A percentile compares a stretch with the other conserved stretches of the same genome.
phyloP scores from a whole-genome alignment of 1,140 invertebrate genomes.

The Aleiodes sp. region DNA sequence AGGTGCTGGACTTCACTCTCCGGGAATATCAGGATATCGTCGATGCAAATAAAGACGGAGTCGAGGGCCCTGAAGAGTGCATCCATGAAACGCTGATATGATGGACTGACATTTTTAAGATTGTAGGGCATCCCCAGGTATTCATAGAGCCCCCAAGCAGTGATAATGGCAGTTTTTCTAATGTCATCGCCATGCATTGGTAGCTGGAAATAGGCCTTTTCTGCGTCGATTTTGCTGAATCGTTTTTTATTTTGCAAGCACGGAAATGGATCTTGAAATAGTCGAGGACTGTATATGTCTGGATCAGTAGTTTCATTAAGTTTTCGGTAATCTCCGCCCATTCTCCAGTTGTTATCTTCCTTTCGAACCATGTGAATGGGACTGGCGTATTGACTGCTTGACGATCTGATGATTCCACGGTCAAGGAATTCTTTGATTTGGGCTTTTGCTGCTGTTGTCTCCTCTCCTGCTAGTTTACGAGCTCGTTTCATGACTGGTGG shows the following conservation, averaged over 20 bases:
- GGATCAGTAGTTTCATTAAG: slow-evolving; percentile 51
- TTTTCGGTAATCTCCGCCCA: slow-evolving; percentile 52
- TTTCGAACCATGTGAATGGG: slow-evolving; percentile 53
- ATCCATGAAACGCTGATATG: slow-evolving; percentile 43
- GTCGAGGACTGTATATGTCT: slow-evolving; percentile 46
- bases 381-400: slow-evolving; percentile 51
- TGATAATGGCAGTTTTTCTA: slow-evolving; percentile 54
- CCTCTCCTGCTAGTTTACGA: slow-evolving; percentile 41
- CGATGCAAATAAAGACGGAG: slow-evolving; percentile 28
- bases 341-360: slow-evolving; percentile 43
- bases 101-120: slow-evolving; percentile 31
- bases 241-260: slow-evolving; percentile 43
- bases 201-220: slow-evolving; percentile 61
- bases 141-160: slow-evolving; percentile 41
- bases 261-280: slow-evolving; percentile 49
- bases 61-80: slow-evolving; percentile 28
- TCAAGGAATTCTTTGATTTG: background rate
- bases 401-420: background rate
- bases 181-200: slow-evolving; percentile 42
- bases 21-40: slow-evolving; percentile 12
- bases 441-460: slow-evolving; percentile 32
- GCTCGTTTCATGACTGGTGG: slow-evolving; percentile 39
- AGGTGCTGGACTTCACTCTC: background rate
- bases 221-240: slow-evolving; percentile 58
- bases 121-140: slow-evolving; percentile 55